These are phyloP conservation scores for Pan troglodytes DNA, from an alignment of 2,113 vertebrate genomes.

Conservation along the genomic window NHGRI_mPanTro3-v2.1_pri NC_072402.2:168543501-168544000, in stretches of 20 bases:
- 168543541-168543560: background rate
- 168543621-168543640: background rate
- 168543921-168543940: background rate
- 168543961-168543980: background rate
- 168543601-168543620: background rate
- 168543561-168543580: constrained; percentile 16
- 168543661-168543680: background rate
- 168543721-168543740: too few species aligned
- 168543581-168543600: background rate
- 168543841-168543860: background rate
- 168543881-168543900: background rate
- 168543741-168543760: background rate
- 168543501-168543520: background rate
- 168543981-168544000: background rate
- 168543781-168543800: background rate
- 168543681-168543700: background rate
- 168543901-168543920: background rate
- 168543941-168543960: background rate
- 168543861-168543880: background rate
- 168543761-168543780: background rate
- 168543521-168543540: background rate
- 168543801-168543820: background rate
- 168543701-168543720: background rate
- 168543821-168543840: background rate
- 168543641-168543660: background rate